A percentile compares a stretch with the other conserved stretches of the same genome.
Evolutionary conservation across 2,888 invertebrate species (phyloP).

Genomic region (Nomada fucata): DNA sequence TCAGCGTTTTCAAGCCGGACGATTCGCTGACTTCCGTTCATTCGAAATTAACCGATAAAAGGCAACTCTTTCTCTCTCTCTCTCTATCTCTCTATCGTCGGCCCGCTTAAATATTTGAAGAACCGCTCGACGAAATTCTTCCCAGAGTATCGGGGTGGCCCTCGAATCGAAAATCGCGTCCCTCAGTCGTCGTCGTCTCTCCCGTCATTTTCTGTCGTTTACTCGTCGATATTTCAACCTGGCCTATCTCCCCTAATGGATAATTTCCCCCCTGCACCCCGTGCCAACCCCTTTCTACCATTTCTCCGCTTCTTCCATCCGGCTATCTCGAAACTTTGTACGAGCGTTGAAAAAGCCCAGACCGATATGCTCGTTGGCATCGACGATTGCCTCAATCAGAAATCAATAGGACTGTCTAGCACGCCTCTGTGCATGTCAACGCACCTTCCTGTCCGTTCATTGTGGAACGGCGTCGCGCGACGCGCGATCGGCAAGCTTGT

Average conservation of each 20-base stretch:
- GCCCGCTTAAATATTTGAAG: conserved; percentile 55
- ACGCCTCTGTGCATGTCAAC: conserved; percentile 31
- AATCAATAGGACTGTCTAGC: conserved; percentile 60
- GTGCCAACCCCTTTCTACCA: neutral
- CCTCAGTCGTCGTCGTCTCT: neutral
- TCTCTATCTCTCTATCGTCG: neutral
- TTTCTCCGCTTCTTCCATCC: neutral
- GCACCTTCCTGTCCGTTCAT: conserved; percentile 10
- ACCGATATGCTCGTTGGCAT: conserved; percentile 54
- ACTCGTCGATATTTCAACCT: conserved; percentile 47
- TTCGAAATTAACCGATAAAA: conserved; percentile 46
- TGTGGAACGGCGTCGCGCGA: neutral
- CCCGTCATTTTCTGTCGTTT: conserved; percentile 13
- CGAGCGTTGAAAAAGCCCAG: conserved; percentile 37
- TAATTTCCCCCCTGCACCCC: conserved; percentile 40
- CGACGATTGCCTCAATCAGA: conserved; percentile 62
- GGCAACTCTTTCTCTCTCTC: conserved; percentile 24
- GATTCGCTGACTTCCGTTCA: conserved; percentile 49
- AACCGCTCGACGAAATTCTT: conserved; percentile 46
- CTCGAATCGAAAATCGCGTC: conserved; percentile 33
- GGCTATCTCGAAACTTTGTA: conserved; percentile 35
- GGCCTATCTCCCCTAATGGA: conserved; percentile 32
- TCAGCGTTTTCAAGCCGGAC: conserved; percentile 49
- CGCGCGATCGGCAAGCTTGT: neutral
- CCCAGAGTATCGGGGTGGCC: conserved; percentile 9